Base-by-base conservation (phyloP, 2,797 vertebrate species). In the Novumbra hubbsi region DNA sequence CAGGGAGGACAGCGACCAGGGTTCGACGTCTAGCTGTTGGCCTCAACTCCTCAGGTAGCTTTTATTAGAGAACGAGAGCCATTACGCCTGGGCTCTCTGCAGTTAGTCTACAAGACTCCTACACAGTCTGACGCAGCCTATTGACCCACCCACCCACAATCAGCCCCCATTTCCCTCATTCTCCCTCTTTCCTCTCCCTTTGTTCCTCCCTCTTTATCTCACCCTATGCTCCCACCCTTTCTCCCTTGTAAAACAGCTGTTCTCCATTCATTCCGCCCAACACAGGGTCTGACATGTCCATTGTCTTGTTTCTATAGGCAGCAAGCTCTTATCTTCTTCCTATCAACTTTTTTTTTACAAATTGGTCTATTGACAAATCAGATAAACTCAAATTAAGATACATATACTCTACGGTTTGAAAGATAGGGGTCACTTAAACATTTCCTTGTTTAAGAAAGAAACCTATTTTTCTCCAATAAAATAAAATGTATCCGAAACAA, bases 251-350 rank as follows among this genome's bases (percentile, higher is more conserved):
- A 83, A 81, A 89, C 66, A 90, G 91, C 87, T 92, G 88, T 86
- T 90, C 88, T 80, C 87, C 85, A 90, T 90, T 90, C 84, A 70
- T 84, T 75, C 87, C 87, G 74, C 72, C 38, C 64, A 88, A 86
- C 89, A 70, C 85, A 86, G 83, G 78, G 80, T 80, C 83, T 76
- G 79, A 55, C 82, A 19, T 52, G 49, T n/a, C 1, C 30, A 55
- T 82, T 83, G 81, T 14, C 14, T 9, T 14, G 41, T 45, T 45
- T 45, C 41, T 6, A 45, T 45, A 14, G 41, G 12, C 41, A 45
- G 41, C 41, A 11, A 45, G 41, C 14, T 45, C 9, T 14, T 45
- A 45, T 45, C 41, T 45, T 45, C 34, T 38, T 38, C 34, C 8
- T 38, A 38, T 38, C 34, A 38, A 45, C 9, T 45, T 45, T 45